phyloP scores from a whole-genome alignment of 2,113 vertebrate genomes.

The Noturus placidus region DNA sequence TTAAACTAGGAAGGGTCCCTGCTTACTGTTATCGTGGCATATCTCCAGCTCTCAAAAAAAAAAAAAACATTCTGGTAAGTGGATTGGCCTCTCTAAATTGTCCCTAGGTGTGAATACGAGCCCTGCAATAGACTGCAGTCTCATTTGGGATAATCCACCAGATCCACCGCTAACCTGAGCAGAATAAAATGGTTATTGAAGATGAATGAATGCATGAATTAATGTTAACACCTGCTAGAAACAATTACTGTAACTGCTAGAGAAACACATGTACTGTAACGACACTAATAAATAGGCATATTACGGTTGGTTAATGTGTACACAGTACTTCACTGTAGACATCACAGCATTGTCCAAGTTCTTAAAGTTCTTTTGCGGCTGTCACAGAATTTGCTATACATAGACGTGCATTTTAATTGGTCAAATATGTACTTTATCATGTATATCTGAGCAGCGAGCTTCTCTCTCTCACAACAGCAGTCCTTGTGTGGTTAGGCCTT shows the following conservation, averaged over 20 bases:
- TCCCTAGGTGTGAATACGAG: not conserved
- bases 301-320: too few species aligned
- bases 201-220: not conserved
- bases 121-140: not conserved
- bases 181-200: not conserved
- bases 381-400: not conserved
- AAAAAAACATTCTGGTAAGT: not conserved
- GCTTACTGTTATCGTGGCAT: not conserved
- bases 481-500: slow-evolving; percentile 38
- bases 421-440: slow-evolving; percentile 33
- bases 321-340: not conserved
- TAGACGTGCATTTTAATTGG: not conserved
- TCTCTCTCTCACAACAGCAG: slow-evolving; percentile 7
- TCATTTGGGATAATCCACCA: not conserved
- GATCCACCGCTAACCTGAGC: not conserved
- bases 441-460: slow-evolving; percentile 1
- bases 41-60: not conserved
- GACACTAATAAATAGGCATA: not conserved
- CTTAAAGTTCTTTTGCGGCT: not conserved
- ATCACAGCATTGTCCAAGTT: not conserved
- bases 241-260: not conserved
- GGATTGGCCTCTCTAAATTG: not conserved
- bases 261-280: not conserved
- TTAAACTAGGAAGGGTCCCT: not conserved
- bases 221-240: not conserved